Evolutionary conservation across 2,113 vertebrate species (phyloP).

Genomic region (Platycercus adscitus): DNA sequence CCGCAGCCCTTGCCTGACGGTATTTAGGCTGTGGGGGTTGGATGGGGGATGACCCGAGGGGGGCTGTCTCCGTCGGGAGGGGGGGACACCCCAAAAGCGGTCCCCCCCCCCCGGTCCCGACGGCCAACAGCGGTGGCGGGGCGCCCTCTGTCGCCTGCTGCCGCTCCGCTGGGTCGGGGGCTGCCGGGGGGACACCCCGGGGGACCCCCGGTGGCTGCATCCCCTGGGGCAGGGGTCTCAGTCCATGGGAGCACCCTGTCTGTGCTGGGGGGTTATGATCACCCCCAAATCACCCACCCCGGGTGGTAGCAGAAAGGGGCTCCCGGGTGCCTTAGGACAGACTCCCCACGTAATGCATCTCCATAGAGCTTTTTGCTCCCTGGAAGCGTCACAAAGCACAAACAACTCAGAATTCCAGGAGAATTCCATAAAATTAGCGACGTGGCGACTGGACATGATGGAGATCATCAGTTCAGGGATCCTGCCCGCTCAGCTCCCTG

Average conservation of each 20-base stretch:
- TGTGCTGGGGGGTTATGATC: fast-evolving
- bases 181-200: too few species aligned
- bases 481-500: fast-evolving
- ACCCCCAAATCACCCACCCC: neutral
- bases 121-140: neutral
- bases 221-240: neutral
- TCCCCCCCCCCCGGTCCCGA: neutral
- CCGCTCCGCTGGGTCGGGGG: neutral
- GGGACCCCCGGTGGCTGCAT: neutral
- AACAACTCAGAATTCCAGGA: neutral
- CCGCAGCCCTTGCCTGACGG: neutral
- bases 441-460: fast-evolving
- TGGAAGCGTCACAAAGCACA: neutral
- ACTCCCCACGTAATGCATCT: fast-evolving
- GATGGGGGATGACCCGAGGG: too few species aligned
- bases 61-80: fast-evolving
- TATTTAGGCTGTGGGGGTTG: neutral
- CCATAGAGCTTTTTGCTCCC: neutral
- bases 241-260: too few species aligned
- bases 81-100: neutral
- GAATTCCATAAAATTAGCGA: neutral
- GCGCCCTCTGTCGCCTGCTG: constrained; percentile 54
- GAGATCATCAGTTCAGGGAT: neutral
- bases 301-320: neutral
- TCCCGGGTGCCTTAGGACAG: fast-evolving